These are phyloP conservation scores for Oreonectes daqikongensis DNA, from an alignment of 2,797 vertebrate species.

Conservation along the genomic window DNA sequence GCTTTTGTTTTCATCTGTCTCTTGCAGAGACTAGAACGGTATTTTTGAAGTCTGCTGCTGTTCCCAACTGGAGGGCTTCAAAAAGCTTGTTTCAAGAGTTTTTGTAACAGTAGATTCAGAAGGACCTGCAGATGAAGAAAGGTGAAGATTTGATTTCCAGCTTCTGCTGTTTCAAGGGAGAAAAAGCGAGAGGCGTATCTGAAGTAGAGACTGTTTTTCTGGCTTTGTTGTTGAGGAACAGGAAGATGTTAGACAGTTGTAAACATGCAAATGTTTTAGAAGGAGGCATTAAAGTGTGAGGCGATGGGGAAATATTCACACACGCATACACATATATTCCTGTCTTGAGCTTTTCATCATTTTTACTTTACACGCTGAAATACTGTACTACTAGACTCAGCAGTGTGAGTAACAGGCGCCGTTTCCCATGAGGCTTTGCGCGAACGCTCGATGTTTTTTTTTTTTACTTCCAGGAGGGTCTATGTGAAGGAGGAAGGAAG, in stretches of 20 bases:
- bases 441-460: not conserved
- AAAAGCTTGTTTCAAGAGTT: conserved; percentile 48
- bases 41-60: conserved; percentile 51
- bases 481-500: not conserved
- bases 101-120: conserved; percentile 31
- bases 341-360: conserved; percentile 25
- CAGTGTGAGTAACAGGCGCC: conserved; percentile 17
- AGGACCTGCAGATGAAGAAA: conserved; percentile 43
- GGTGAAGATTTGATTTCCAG: conserved; percentile 53
- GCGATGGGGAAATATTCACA: conserved; percentile 17
- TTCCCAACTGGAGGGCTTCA: conserved; percentile 55
- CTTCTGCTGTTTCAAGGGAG: conserved; percentile 2
- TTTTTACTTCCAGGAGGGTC: conserved; percentile 20
- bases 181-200: conserved; percentile 11
- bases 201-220: conserved; percentile 26
- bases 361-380: not conserved
- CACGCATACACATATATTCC: not conserved
- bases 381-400: conserved; percentile 39
- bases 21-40: conserved; percentile 46
- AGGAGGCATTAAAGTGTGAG: conserved; percentile 9
- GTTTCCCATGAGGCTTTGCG: conserved; percentile 12
- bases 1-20: conserved; percentile 43
- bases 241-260: conserved; percentile 39
- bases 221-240: conserved; percentile 40
- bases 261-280: conserved; percentile 39